A percentile compares a stretch with the other conserved stretches of the same genome.
These are phyloP conservation scores for Chaetodon trifascialis DNA, from an alignment of 2,113 vertebrate species.

Conservation along the genomic window DNA sequence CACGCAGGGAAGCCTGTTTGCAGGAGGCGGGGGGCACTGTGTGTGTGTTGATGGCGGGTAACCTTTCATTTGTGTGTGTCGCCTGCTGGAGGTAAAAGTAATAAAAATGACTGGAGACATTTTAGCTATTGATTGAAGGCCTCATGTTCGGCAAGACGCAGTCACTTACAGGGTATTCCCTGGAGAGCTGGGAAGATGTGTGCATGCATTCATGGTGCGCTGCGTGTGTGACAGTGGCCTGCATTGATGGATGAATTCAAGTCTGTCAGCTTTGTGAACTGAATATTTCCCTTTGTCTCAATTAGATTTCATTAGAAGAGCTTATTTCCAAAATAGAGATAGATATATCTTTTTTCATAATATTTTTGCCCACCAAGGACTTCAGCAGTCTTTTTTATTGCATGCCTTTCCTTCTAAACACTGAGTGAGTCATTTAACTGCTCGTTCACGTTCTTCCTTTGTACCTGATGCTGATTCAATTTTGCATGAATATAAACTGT, in stretches of 20 bases:
- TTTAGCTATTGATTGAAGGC: slow-evolving; percentile 67
- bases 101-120: slow-evolving; percentile 67
- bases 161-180: slow-evolving; percentile 53
- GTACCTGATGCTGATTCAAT: background rate
- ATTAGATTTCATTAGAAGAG: slow-evolving; percentile 10
- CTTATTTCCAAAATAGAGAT: too few relatives aligned
- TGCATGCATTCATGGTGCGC: slow-evolving; percentile 28
- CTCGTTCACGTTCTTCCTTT: background rate
- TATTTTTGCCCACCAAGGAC: slow-evolving; percentile 10
- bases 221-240: slow-evolving; percentile 21
- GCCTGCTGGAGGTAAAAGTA: slow-evolving; percentile 62
- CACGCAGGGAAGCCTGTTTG: slow-evolving; percentile 48
- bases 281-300: slow-evolving; percentile 18
- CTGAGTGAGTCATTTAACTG: background rate
- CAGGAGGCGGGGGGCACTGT: background rate
- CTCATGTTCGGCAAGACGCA: slow-evolving; percentile 45
- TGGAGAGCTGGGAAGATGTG: slow-evolving; percentile 18
- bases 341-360: background rate
- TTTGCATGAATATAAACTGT: slow-evolving; percentile 2
- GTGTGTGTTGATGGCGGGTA: slow-evolving; percentile 4
- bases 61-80: slow-evolving; percentile 47
- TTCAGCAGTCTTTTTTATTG: background rate
- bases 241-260: slow-evolving; percentile 46
- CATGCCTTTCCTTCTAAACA: too few relatives aligned
- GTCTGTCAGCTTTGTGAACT: slow-evolving; percentile 15